These are phyloP conservation scores for Pogoniulus pusillus DNA, from an alignment of 2,797 vertebrate genomes.

Conservation along the genomic window DNA sequence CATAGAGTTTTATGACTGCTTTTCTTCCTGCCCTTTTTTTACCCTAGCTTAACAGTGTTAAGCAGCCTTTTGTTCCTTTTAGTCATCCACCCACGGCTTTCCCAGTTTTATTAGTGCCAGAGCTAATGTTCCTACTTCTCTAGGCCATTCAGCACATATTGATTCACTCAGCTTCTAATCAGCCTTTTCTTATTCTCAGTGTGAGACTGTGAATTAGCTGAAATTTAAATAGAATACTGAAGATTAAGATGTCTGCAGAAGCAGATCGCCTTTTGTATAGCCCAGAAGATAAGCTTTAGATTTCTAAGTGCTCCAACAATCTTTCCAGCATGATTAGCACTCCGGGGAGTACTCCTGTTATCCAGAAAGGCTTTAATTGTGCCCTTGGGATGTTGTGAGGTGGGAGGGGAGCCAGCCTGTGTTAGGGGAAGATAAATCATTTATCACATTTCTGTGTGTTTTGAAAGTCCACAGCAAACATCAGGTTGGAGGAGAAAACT, in stretches of 20 bases:
- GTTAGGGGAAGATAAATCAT: constrained; percentile 31
- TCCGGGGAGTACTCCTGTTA: constrained; percentile 28
- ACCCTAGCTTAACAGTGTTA: constrained; percentile 32
- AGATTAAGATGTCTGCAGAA: constrained; percentile 48
- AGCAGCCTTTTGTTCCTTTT: constrained; percentile 67
- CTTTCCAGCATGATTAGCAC: background rate
- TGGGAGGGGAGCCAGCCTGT: background rate
- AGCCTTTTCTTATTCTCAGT: background rate
- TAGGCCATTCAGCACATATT: constrained; percentile 40
- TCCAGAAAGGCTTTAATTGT: constrained; percentile 40
- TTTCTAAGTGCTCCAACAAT: constrained; percentile 23
- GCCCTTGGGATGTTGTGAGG: background rate
- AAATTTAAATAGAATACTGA: constrained; percentile 47
- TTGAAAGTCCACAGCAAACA: background rate
- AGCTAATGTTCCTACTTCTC: constrained; percentile 47
- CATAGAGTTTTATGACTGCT: constrained; percentile 50
- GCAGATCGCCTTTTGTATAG: constrained; percentile 25
- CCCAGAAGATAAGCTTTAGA: constrained; percentile 31
- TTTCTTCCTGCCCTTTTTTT: constrained; percentile 66
- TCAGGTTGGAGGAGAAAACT: constrained; percentile 1
- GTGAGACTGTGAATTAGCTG: background rate
- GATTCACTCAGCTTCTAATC: constrained; percentile 57
- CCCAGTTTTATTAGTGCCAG: constrained; percentile 60
- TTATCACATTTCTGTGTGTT: constrained; percentile 35
- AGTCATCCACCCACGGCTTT: constrained; percentile 70